phyloP scores from a whole-genome alignment of 2,797 vertebrate genomes.

The Peromyscus melanophrys region DNA sequence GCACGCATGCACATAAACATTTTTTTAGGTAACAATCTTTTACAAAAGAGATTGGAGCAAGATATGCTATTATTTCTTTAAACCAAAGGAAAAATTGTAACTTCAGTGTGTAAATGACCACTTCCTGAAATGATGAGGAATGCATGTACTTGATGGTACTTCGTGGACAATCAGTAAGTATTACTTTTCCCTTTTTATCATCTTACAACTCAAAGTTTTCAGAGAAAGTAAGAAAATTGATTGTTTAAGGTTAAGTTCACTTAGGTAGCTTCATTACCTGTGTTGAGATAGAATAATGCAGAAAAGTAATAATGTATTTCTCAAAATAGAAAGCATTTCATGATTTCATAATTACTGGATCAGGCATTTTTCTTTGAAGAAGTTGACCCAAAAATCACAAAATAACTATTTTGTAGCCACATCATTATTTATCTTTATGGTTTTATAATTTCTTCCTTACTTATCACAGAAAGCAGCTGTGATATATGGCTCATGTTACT shows the following conservation, averaged over 20 bases:
- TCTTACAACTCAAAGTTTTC: neutral
- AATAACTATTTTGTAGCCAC: neutral
- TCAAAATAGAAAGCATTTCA: slow-evolving; percentile 51
- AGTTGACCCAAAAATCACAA: neutral
- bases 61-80: neutral
- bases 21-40: neutral
- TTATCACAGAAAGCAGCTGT: slow-evolving; percentile 7
- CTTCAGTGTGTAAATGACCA: neutral
- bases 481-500: neutral
- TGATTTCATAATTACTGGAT: slow-evolving; percentile 39
- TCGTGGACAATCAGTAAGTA: neutral
- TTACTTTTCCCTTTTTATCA: neutral
- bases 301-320: slow-evolving; percentile 2
- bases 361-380: slow-evolving; percentile 32
- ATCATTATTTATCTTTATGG: slow-evolving; percentile 43
- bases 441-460: neutral
- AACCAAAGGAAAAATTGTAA: neutral
- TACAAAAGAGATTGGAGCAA: neutral
- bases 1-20: neutral
- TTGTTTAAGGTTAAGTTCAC: slow-evolving; percentile 31
- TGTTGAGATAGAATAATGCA: neutral
- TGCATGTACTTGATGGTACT: neutral
- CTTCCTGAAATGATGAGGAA: neutral
- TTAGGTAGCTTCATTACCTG: neutral
- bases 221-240: slow-evolving; percentile 30